A percentile compares a stretch with the other conserved stretches of the same genome.
phyloP scores from a whole-genome alignment of 2,797 vertebrate genomes.

The Hoplostethus atlanticus region DNA sequence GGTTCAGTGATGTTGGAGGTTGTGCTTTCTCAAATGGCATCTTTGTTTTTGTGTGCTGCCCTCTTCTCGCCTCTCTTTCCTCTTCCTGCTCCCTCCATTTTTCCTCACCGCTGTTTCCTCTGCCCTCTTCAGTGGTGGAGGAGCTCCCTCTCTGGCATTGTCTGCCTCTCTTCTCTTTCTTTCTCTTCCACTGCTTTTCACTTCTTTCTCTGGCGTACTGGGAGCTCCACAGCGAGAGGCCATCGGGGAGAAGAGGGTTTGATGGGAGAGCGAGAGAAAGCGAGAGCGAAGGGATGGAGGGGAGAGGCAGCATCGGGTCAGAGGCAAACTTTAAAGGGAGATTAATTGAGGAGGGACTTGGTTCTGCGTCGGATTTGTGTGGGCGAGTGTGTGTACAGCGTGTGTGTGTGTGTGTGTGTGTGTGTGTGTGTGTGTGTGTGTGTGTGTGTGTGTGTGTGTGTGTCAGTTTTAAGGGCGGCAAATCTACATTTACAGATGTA shows the following conservation, averaged over 20 bases:
- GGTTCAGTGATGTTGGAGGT: slow-evolving; percentile 4
- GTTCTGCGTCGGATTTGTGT: slow-evolving; percentile 1
- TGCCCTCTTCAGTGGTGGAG: slow-evolving; percentile 13
- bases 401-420: neutral
- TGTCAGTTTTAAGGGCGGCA: slow-evolving; percentile 21
- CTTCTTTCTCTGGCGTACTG: slow-evolving; percentile 4
- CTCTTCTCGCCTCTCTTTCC: too few relatives aligned
- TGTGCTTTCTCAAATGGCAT: too few relatives aligned
- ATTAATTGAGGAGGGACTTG: slow-evolving; percentile 55
- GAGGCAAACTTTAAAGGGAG: slow-evolving; percentile 45
- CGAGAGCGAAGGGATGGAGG: neutral
- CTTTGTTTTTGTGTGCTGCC: neutral
- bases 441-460: neutral
- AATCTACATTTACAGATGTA: slow-evolving; percentile 24
- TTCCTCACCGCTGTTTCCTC: slow-evolving; percentile 8
- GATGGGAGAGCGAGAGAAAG: slow-evolving; percentile 29
- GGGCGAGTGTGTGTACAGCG: slow-evolving; percentile 13
- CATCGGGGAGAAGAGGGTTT: slow-evolving; percentile 51
- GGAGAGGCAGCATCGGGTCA: slow-evolving; percentile 42
- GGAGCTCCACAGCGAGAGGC: slow-evolving; percentile 31
- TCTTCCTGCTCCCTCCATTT: neutral
- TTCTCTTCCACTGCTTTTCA: slow-evolving; percentile 41
- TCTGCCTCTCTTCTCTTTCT: slow-evolving; percentile 16
- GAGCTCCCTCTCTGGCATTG: slow-evolving; percentile 33
- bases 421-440: neutral